Evolutionary conservation across 1,140 invertebrate species (phyloP).

Genomic region (Caenorhabditis latens): DNA sequence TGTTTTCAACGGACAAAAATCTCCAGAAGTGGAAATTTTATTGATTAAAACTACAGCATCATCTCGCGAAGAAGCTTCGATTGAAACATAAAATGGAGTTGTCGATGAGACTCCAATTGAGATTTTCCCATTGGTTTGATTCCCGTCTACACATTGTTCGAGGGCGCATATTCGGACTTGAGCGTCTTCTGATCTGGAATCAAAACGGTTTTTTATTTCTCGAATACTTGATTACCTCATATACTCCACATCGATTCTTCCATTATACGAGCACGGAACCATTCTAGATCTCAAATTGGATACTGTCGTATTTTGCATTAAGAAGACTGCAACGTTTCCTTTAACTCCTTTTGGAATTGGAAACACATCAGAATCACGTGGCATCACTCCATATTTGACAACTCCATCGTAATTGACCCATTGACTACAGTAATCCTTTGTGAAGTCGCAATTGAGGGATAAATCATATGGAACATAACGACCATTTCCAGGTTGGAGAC

Average conservation of each 20-base stretch:
- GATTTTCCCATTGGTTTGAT: slow-evolving; percentile 38
- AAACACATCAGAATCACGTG: slow-evolving; percentile 58
- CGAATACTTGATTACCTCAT: slow-evolving; percentile 22
- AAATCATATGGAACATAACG: slow-evolving; percentile 59
- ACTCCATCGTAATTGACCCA: slow-evolving; percentile 67
- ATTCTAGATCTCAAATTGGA: slow-evolving; percentile 58
- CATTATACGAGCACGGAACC: slow-evolving; percentile 59
- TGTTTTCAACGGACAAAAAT: slow-evolving; percentile 59
- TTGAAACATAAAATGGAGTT: slow-evolving; percentile 54
- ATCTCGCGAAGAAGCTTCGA: slow-evolving; percentile 54
- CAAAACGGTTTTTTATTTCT: neutral
- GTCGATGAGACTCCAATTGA: slow-evolving; percentile 47
- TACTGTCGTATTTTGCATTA: slow-evolving; percentile 12
- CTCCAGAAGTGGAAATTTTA: slow-evolving; percentile 41
- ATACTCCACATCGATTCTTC: slow-evolving; percentile 40
- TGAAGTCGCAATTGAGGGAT: slow-evolving; percentile 62
- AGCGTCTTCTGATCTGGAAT: slow-evolving; percentile 60
- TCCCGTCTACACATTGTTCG: slow-evolving; percentile 58
- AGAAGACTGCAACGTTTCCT: slow-evolving; percentile 60
- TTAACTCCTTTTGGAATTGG: slow-evolving; percentile 59
- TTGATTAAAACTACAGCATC: slow-evolving; percentile 56
- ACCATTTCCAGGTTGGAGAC: slow-evolving; percentile 62
- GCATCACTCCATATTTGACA: slow-evolving; percentile 63
- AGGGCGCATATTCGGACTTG: slow-evolving; percentile 61
- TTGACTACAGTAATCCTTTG: slow-evolving; percentile 66